These are phyloP conservation scores for Suricata suricatta DNA, from an alignment of 2,113 vertebrate genomes.

Conservation along the genomic window DNA sequence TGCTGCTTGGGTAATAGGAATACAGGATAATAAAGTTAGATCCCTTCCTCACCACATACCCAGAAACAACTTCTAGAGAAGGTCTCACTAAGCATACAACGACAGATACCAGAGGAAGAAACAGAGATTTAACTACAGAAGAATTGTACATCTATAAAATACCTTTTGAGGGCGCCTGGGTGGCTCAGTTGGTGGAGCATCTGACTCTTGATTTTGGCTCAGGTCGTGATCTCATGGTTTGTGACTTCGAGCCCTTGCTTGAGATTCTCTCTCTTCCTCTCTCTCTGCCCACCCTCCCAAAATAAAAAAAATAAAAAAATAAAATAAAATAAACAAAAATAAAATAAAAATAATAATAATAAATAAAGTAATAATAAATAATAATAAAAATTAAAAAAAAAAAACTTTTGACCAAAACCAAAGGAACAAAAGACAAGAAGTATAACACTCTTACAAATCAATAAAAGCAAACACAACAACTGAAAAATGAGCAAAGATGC, in stretches of 20 bases:
- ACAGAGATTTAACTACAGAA: slow-evolving; percentile 4
- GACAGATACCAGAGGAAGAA: background rate
- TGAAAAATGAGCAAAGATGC: slow-evolving; percentile 16
- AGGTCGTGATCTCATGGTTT: too few species aligned
- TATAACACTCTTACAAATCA: slow-evolving; percentile 33
- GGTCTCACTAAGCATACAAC: background rate
- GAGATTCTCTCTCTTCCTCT: too few species aligned
- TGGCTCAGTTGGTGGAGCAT: too few species aligned
- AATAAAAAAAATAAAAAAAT: too few species aligned
- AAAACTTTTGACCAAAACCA: background rate
- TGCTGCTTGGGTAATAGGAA: background rate
- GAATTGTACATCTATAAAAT: background rate
- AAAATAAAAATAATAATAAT: too few species aligned
- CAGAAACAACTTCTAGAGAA: slow-evolving; percentile 25
- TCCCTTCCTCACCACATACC: background rate
- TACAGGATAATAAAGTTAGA: background rate
- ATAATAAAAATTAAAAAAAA: too few species aligned
- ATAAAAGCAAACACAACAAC: background rate
- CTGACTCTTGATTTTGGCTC: too few species aligned
- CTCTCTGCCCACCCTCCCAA: too few species aligned
- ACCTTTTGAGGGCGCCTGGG: background rate
- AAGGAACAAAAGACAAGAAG: background rate
- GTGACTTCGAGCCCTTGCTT: too few species aligned
- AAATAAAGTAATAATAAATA: too few species aligned
- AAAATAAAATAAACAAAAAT: too few species aligned